A percentile compares a stretch with the other conserved stretches of the same genome.
Conservation (phyloP, 2,113 vertebrate genomes). For the Dipodomys spectabilis region DNA sequence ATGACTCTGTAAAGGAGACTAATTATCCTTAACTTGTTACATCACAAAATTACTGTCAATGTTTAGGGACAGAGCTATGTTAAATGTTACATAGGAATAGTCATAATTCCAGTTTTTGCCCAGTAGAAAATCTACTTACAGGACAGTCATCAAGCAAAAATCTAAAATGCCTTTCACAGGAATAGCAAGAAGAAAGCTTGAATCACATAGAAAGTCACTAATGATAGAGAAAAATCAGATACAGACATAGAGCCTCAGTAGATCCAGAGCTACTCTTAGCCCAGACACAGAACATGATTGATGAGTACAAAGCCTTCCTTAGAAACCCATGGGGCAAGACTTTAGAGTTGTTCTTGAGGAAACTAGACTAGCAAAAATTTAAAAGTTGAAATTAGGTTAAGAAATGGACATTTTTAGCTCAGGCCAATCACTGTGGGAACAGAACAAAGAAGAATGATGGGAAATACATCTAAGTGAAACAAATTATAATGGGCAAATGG, state of each 20-base stretch:
- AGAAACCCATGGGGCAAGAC: background rate
- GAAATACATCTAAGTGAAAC: constrained; percentile 12
- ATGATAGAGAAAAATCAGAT: background rate
- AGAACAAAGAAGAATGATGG: background rate
- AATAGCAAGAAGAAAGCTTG: background rate
- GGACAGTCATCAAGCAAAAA: background rate
- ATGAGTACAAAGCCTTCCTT: background rate
- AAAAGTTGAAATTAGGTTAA: background rate
- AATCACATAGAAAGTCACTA: background rate
- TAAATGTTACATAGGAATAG: background rate
- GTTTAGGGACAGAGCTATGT: background rate
- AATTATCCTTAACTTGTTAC: background rate
- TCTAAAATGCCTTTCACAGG: constrained; percentile 5
- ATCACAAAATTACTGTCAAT: background rate
- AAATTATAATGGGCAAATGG: background rate
- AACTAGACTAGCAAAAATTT: background rate
- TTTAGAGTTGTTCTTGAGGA: background rate
- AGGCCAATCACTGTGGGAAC: background rate
- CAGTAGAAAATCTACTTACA: background rate
- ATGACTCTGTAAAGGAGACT: background rate
- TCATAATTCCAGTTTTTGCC: background rate
- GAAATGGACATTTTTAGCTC: background rate
- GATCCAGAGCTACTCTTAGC: background rate
- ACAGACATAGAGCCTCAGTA: background rate
- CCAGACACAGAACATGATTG: background rate